A percentile compares a stretch with the other conserved stretches of the same genome.
phyloP scores from a whole-genome alignment of 2,888 invertebrate genomes.

The Theretra japonica region DNA sequence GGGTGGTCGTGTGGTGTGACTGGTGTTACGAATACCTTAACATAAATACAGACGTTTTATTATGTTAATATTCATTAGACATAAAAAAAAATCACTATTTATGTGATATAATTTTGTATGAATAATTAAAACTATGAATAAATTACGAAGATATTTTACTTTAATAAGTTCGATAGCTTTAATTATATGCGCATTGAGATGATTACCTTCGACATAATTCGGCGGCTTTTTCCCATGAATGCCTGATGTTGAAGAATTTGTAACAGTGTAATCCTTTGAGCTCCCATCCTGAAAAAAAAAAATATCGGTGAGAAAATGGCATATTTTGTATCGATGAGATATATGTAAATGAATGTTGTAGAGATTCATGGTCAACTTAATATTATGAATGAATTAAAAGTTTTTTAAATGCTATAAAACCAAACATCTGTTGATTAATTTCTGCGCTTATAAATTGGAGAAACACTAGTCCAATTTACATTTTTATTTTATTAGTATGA shows the following conservation, averaged over 20 bases:
- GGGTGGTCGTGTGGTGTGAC: neutral
- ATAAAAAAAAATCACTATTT: neutral
- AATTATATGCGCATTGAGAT: neutral
- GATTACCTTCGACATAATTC: slow-evolving; percentile 96
- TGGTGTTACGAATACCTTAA: no score
- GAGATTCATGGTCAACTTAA: neutral
- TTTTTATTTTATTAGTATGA: no score
- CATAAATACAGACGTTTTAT: no score
- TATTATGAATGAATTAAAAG: neutral
- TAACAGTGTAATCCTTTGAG: slow-evolving; percentile 96
- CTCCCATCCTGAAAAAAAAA: slow-evolving; percentile 94
- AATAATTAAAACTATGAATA: no score
- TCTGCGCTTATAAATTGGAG: no score
- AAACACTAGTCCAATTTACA: no score
- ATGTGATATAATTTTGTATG: neutral
- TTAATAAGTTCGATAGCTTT: no score
- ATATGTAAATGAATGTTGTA: neutral
- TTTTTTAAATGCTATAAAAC: no score
- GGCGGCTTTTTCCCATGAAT: slow-evolving; percentile 98
- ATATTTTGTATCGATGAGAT: neutral
- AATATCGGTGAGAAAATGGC: slow-evolving; percentile 36
- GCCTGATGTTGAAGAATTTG: slow-evolving; percentile 97
- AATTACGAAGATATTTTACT: no score
- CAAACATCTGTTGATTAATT: no score
- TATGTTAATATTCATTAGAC: no score